Conservation (phyloP, 35 echinoderm and acorn worm genomes). For the Eucidaris tribuloides region DNA sequence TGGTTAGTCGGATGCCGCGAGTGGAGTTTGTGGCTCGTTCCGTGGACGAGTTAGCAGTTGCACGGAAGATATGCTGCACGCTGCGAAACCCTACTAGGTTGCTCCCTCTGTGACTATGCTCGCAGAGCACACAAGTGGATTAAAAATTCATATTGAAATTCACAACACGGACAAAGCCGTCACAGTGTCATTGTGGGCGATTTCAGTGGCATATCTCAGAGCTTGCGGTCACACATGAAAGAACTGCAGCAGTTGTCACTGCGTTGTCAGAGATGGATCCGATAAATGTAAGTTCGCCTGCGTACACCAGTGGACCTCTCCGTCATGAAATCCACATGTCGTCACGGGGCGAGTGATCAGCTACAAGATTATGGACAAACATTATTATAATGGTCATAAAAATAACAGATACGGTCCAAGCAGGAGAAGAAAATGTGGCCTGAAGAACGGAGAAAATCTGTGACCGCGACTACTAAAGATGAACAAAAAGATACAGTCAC, state of each 20-base stretch:
- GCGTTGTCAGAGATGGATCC: constrained; percentile 29
- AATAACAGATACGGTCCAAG: not conserved
- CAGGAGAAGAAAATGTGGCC: not conserved
- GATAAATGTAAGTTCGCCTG: constrained; percentile 89
- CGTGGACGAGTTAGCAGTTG: constrained; percentile 40
- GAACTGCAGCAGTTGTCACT: constrained; percentile 19
- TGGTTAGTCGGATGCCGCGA: constrained; percentile 60
- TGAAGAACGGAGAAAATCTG: not conserved
- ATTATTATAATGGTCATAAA: constrained; percentile 41
- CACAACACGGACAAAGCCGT: constrained; percentile 82
- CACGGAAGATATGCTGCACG: constrained; percentile 53
- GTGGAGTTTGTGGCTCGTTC: constrained; percentile 57
- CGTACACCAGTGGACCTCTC: constrained; percentile 79
- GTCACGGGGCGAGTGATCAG: constrained; percentile 83
- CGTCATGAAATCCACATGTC: constrained; percentile 97
- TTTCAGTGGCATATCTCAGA: constrained; percentile 90
- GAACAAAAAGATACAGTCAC: not conserved
- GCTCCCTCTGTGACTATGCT: constrained; percentile 75
- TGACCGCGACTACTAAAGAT: not conserved
- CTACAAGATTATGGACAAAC: constrained; percentile 70
- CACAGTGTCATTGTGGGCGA: constrained; percentile 82
- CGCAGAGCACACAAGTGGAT: constrained; percentile 70
- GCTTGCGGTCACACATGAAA: constrained; percentile 88
- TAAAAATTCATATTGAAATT: constrained; percentile 99
- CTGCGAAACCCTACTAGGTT: constrained; percentile 88